These are phyloP conservation scores for Onychomys arenicola DNA, from an alignment of 2,797 vertebrate genomes.

Conservation along the genomic window DNA sequence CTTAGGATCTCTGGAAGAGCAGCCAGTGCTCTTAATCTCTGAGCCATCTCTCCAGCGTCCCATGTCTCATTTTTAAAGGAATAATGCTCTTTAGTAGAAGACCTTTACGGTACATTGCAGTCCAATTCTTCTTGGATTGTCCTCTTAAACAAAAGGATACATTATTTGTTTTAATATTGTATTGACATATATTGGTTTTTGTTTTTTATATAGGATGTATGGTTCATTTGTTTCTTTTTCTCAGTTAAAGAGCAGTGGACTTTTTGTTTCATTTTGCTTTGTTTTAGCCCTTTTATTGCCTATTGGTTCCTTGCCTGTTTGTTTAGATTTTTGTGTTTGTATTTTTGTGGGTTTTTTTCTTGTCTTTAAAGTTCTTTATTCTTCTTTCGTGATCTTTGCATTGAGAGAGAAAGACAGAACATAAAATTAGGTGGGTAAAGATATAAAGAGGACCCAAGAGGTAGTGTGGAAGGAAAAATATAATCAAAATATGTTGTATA, in stretches of 20 bases:
- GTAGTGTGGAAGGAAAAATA: background rate
- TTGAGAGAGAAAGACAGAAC: background rate
- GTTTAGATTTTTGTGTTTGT: background rate
- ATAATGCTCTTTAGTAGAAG: background rate
- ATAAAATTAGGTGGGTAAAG: background rate
- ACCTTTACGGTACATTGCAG: background rate
- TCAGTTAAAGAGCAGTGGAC: background rate
- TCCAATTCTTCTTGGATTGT: background rate
- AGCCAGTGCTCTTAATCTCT: background rate
- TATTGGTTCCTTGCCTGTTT: background rate
- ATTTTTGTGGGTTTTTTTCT: background rate
- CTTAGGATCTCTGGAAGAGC: background rate
- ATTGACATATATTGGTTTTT: background rate
- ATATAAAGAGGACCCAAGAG: background rate
- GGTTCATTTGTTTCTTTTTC: background rate
- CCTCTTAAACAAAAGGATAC: constrained; percentile 37
- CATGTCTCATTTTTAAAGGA: background rate
- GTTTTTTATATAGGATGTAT: background rate
- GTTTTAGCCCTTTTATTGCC: background rate
- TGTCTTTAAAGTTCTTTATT: background rate
- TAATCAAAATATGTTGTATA: background rate
- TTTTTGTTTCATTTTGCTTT: background rate
- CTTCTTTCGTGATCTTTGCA: background rate
- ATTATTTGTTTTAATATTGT: background rate
- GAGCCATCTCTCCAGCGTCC: background rate